Base-by-base conservation (phyloP, 2,797 vertebrate genomes). In the Arremon aurantiirostris region DNA sequence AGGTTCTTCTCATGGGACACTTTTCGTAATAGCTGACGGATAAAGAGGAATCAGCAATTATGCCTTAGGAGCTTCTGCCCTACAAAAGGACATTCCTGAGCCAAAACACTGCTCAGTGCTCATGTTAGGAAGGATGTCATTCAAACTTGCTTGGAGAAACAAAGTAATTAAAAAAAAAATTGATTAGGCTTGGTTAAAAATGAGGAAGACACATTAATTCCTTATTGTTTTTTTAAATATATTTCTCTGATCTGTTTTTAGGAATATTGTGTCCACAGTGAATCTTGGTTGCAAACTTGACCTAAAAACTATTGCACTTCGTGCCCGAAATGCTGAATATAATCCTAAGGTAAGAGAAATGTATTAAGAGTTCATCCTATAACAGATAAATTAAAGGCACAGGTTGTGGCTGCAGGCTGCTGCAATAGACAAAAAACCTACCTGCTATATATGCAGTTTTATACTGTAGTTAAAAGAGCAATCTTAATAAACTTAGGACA, bases 281-380 rank as follows among this genome's bases (percentile, higher is more conserved):
- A 99, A 99, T 96, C 98, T 99, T 96, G 99, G 99, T 82, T 99
- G 99, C 97, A 99, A 99, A 98, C 98, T 99, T 96, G 99, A 99
- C 95, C 97, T 99, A 89, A 99, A 99, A 98, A 99, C 99, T 9
- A 99, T 99, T 93, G 99, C 99, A 32, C 98, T 99, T 96, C 98
- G 99, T 98, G 99, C 99, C 93, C 99, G 99, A 97, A 99, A 99
- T 97, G 99, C 99, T 91, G 99, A 99, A 86, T 99, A 99, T 97
- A 99, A 99, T 96, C 99, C 99, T 86, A 99, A 99, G 99, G 99
- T 99, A 97, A 98, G 98, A 89, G 28, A 82, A 73, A 55, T 11
- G 3, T 64, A 14, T 82, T 77, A 8, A 5, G 56, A 66, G 30
- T 71, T 88, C 14, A 27, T 50, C 52, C n/a, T 42, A 0, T 35